phyloP scores from a whole-genome alignment of 2,888 invertebrate genomes.

The Argynnis bischoffii region DNA sequence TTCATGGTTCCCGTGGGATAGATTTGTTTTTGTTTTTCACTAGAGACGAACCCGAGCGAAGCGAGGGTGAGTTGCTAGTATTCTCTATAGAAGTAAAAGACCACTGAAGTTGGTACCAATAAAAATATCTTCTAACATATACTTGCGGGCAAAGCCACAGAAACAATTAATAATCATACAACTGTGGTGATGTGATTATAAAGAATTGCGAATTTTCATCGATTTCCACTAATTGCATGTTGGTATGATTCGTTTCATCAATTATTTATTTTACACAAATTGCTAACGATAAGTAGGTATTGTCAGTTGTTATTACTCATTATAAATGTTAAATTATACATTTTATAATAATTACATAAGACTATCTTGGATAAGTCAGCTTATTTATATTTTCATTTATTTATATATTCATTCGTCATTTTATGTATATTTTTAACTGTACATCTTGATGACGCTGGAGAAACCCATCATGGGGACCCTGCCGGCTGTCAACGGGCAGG shows the following conservation, averaged over 20 bases:
- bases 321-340: neutral
- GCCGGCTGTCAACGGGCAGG: too few species aligned
- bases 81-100: too few species aligned
- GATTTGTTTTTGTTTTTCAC: too few species aligned
- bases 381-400: too few species aligned
- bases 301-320: neutral
- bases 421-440: neutral
- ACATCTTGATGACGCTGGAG: neutral
- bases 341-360: slow-evolving; percentile 8
- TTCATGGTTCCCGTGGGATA: too few species aligned
- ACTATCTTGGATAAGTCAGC: neutral
- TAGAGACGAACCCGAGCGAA: too few species aligned
- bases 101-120: too few species aligned
- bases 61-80: too few species aligned
- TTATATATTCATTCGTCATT: too few species aligned
- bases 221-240: slow-evolving; percentile 5
- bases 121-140: neutral
- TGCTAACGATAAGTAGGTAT: too few species aligned
- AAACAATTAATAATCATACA: neutral
- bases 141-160: neutral
- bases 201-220: slow-evolving; percentile 4
- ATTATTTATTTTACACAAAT: slow-evolving; percentile 17
- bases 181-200: neutral
- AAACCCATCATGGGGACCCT: too few species aligned
- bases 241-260: neutral